A percentile compares a stretch with the other conserved stretches of the same genome.
phyloP scores from a whole-genome alignment of 2,888 invertebrate species.

The Temnothorax ravouxi region DNA sequence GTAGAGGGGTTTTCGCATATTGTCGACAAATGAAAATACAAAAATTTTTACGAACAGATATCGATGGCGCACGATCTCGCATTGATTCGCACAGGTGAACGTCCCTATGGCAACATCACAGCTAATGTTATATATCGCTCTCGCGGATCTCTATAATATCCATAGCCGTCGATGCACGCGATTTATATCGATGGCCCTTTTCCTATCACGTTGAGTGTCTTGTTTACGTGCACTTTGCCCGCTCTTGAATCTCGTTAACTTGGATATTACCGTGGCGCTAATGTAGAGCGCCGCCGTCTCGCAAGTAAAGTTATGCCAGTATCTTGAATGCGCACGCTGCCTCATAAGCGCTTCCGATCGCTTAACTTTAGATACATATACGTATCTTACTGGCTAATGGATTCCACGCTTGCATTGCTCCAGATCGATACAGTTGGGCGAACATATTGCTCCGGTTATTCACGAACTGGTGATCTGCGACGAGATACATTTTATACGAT shows the following conservation, averaged over 20 bases:
- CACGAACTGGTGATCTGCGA: background rate
- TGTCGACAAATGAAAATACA: constrained; percentile 23
- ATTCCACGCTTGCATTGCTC: constrained; percentile 27
- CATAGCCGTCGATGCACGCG: background rate
- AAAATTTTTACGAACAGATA: constrained; percentile 26
- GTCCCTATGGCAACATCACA: background rate
- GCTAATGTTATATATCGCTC: constrained; percentile 1
- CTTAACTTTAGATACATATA: constrained; percentile 44
- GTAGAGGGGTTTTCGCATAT: background rate
- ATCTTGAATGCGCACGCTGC: constrained; percentile 17
- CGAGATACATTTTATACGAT: background rate
- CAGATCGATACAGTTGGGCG: constrained; percentile 25
- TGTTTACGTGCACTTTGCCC: constrained; percentile 43
- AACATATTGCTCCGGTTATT: constrained; percentile 13
- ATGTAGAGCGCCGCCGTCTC: constrained; percentile 25
- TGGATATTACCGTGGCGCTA: constrained; percentile 28
- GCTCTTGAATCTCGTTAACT: constrained; percentile 47
- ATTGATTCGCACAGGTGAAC: background rate
- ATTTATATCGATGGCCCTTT: constrained; percentile 30
- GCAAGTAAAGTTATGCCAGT: constrained; percentile 30
- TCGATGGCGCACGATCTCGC: background rate
- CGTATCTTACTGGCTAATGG: constrained; percentile 39
- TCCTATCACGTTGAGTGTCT: constrained; percentile 31
- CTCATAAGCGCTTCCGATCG: constrained; percentile 29
- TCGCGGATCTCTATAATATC: constrained; percentile 1